A percentile compares a stretch with the other conserved stretches of the same genome.
These are phyloP conservation scores for Phymastichus coffea DNA, from an alignment of 1,140 invertebrate genomes.

Conservation along the genomic window DNA sequence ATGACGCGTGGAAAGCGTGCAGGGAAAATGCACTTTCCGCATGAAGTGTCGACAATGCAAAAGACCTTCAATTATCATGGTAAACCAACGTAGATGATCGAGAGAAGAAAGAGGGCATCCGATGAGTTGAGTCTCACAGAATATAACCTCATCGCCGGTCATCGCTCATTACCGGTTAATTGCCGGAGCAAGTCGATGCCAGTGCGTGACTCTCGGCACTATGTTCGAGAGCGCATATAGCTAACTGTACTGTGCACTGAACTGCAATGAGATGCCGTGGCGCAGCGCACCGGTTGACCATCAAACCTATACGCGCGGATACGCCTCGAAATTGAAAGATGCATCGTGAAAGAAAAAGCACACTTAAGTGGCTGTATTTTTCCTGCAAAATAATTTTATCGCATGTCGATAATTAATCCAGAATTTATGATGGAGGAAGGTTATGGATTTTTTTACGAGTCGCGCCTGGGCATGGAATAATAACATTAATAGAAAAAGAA, in stretches of 20 bases:
- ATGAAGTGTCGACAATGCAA: no score
- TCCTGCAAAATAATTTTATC: background rate
- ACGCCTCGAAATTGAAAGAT: no score
- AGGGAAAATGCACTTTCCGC: no score
- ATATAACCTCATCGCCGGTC: conserved; percentile 27
- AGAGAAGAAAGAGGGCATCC: background rate
- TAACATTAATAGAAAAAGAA: no score
- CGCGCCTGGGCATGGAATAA: no score
- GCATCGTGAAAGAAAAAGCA: background rate
- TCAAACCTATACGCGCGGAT: conserved; percentile 19
- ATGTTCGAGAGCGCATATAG: conserved; percentile 23
- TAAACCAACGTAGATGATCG: no score
- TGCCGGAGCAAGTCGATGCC: conserved; percentile 34
- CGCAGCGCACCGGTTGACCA: conserved; percentile 12
- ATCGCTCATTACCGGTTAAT: conserved; percentile 42
- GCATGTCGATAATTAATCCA: conserved; percentile 4
- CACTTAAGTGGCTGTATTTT: background rate
- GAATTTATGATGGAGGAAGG: background rate
- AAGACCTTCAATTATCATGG: no score
- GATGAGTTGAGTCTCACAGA: background rate
- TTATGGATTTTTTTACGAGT: background rate
- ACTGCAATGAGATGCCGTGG: conserved; percentile 2
- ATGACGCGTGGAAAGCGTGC: no score
- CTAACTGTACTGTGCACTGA: conserved; percentile 26
- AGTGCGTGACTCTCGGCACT: conserved; percentile 35